Base-by-base conservation (phyloP, 2,797 vertebrate species). In the Rhinophrynus dorsalis region DNA sequence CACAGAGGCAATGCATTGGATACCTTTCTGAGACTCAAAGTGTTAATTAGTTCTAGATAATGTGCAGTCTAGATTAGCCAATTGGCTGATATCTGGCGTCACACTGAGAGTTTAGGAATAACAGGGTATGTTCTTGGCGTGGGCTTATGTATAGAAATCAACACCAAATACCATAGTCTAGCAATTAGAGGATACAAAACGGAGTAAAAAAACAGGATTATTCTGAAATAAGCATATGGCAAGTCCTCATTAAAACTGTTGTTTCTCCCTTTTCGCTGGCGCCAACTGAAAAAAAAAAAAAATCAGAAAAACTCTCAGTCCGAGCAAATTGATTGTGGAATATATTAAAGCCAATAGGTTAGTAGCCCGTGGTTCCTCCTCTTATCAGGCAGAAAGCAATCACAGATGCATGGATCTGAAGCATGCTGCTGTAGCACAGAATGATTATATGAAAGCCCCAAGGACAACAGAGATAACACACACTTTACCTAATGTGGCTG, bases 371-470 rank as follows among this genome's bases (percentile, higher is more conserved):
- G 15, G n/a, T 18, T 17, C 55, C 18, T 44, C 29, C 7, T 5
- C 4, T 17, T 24, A 55, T 42, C 26, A 44, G 38, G 17, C 37
- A 45, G 63, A 55, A 66, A 33, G 63, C 38, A 56, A 55, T 56
- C 63, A 45, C 10, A 26, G 1, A 21, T n/a, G 20, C 8, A 13
- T 8, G 2, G 30, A 8, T 26, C 17, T 26, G 38, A 51, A 64
- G 47, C 32, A 13, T 5, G 35, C 27, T 20, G 37, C 12, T n/a
- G 26, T 51, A 23, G 26, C 15, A 8, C 15, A 15, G 20, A 13
- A 12, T 44, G 63, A 56, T 66, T 32, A 38, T 55, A 4, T n/a
- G 37, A 44, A 23, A 9, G 6, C 47, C 48, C 47, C 42, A 20
- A 30, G 60, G 60, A 12, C 20, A 12, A 23, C 15, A 47, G 17